These are phyloP conservation scores for Sycophila texana DNA, from an alignment of 2,888 invertebrate species.

Conservation along the genomic window DNA sequence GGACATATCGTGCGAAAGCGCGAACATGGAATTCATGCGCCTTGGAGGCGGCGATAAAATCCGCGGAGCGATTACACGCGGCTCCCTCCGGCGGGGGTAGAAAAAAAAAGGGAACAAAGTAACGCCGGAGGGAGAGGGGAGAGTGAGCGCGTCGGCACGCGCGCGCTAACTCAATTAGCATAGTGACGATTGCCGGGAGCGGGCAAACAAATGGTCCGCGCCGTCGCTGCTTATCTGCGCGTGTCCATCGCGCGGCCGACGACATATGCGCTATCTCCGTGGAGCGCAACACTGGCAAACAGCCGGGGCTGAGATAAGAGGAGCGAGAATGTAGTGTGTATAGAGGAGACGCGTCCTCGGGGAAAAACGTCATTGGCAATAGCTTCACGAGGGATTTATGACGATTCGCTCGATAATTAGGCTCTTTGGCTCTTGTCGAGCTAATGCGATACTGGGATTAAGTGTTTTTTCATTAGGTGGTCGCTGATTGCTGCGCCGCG, in stretches of 20 bases:
- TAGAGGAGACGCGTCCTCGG: not conserved
- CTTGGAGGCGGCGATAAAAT: no score
- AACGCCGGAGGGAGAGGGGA: not conserved
- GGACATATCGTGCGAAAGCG: slow-evolving; percentile 34
- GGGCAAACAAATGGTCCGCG: not conserved
- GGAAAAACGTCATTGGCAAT: not conserved
- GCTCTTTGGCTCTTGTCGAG: no score
- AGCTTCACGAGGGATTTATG: no score
- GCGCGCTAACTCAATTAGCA: slow-evolving; percentile 44
- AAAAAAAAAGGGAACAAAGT: not conserved
- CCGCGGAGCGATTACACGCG: slow-evolving; percentile 2
- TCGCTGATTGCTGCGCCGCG: no score
- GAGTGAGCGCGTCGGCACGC: slow-evolving; percentile 3
- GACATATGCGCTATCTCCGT: slow-evolving; percentile 22
- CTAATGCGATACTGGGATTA: no score
- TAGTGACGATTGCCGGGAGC: slow-evolving; percentile 20
- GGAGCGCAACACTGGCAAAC: not conserved
- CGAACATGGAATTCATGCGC: slow-evolving; percentile 24
- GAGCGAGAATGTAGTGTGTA: slow-evolving; percentile 12
- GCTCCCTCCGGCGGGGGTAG: not conserved
- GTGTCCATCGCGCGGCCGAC: slow-evolving; percentile 11
- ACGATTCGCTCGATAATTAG: no score
- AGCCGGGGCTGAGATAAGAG: not conserved
- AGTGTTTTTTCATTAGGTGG: no score
- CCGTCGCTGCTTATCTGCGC: slow-evolving; percentile 6